Percentiles rank a stretch among this genome's conserved stretches.
These are phyloP conservation scores for Pangasius larnaudii DNA, from an alignment of 2,797 vertebrate species.

Conservation along the genomic window DNA sequence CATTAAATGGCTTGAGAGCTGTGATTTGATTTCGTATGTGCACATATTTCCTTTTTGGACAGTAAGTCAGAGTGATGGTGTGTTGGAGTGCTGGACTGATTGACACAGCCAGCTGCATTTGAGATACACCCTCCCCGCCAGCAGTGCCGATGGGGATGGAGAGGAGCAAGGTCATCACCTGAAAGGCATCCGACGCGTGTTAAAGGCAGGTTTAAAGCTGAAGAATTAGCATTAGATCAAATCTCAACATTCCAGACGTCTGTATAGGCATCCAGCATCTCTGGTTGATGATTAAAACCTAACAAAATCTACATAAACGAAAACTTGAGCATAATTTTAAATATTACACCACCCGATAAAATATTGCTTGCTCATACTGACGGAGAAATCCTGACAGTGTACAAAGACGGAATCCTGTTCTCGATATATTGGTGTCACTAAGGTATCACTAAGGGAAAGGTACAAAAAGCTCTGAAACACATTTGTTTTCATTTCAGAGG, in stretches of 20 bases:
- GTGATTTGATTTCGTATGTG: neutral
- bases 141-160: neutral
- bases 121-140: neutral
- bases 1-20: neutral
- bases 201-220: neutral
- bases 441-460: neutral
- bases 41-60: neutral
- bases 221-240: neutral
- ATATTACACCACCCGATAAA: neutral
- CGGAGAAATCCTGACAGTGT: neutral
- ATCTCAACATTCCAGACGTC: neutral
- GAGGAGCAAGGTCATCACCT: neutral
- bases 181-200: neutral
- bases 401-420: neutral
- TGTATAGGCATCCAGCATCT: neutral
- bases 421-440: neutral
- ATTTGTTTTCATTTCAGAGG: neutral
- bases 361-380: neutral
- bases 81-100: neutral
- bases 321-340: neutral
- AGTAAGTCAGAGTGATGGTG: neutral
- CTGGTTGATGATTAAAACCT: neutral
- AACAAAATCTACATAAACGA: neutral
- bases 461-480: neutral
- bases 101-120: neutral